phyloP scores from a whole-genome alignment of 30 jellyfish, hydroid and myxozoan species.

The Haliclystus octoradiatus region DNA sequence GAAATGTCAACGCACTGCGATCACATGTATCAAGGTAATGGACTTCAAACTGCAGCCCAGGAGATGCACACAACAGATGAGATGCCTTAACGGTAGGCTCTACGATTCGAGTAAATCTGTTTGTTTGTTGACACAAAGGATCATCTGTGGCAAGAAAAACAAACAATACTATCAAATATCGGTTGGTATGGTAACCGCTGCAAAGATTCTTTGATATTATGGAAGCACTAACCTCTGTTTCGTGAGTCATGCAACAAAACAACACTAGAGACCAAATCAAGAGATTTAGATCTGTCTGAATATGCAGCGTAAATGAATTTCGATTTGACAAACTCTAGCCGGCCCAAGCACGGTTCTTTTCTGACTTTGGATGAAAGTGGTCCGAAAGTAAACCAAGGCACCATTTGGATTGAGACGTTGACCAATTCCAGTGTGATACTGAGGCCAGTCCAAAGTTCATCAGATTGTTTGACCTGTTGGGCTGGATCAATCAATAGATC shows the following conservation, averaged over 20 bases:
- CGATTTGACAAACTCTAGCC: slow-evolving; percentile 73
- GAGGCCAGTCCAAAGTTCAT: slow-evolving; percentile 88
- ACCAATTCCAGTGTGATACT: slow-evolving; percentile 70
- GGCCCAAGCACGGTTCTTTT: slow-evolving; percentile 63
- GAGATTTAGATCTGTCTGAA: slow-evolving; percentile 94
- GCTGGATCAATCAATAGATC: slow-evolving; percentile 77
- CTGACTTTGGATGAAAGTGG: slow-evolving; percentile 15
- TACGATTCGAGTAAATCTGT: slow-evolving; percentile 59
- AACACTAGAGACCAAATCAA: slow-evolving; percentile 88
- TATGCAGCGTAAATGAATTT: slow-evolving; percentile 76
- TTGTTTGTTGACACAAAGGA: not conserved
- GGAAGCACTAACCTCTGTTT: slow-evolving; percentile 18
- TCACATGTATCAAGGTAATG: slow-evolving; percentile 88
- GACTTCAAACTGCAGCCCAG: slow-evolving; percentile 81
- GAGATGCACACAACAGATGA: too few relatives aligned
- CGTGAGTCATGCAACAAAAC: slow-evolving; percentile 85
- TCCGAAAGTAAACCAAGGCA: slow-evolving; percentile 89
- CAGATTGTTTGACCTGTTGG: slow-evolving; percentile 66
- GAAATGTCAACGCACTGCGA: slow-evolving; percentile 56
- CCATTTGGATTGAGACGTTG: slow-evolving; percentile 74
- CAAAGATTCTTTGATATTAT: too few relatives aligned
- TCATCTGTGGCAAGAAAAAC: not conserved
- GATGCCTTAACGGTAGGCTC: slow-evolving; percentile 48
- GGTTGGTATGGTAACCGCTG: not conserved
- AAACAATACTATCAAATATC: not conserved